Percentiles rank a stretch among this genome's conserved stretches.
Evolutionary conservation across 2,888 invertebrate species (phyloP).

Genomic region (Autographa pulchrina): DNA sequence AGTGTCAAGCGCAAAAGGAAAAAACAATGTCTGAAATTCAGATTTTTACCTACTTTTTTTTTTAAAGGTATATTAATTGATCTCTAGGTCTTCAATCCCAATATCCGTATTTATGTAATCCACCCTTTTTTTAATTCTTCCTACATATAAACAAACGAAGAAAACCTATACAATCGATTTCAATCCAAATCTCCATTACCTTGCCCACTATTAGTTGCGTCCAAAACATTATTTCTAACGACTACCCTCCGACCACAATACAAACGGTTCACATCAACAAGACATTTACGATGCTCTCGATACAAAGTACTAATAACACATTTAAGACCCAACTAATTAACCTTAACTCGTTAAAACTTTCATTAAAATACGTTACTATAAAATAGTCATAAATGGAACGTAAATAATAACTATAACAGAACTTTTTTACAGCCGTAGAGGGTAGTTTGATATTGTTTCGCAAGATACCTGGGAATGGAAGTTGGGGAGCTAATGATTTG

Average conservation of each 20-base stretch:
- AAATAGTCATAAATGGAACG: slow-evolving; percentile 78
- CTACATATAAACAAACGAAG: no score
- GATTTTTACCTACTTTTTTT: no score
- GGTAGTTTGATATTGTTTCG: slow-evolving; percentile 38
- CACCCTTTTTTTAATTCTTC: no score
- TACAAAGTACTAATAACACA: slow-evolving; percentile 68
- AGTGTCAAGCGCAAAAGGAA: no score
- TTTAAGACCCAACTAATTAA: slow-evolving; percentile 83
- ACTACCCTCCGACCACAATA: slow-evolving; percentile 19
- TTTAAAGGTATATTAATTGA: no score
- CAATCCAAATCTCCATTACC: background rate
- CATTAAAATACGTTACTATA: slow-evolving; percentile 64
- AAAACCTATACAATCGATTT: background rate
- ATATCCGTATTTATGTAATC: no score
- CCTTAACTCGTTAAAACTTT: slow-evolving; percentile 80
- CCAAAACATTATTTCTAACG: background rate
- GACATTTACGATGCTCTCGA: slow-evolving; percentile 53
- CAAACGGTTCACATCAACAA: slow-evolving; percentile 37
- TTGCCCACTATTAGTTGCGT: background rate
- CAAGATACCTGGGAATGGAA: slow-evolving; percentile 43
- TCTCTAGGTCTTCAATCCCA: no score
- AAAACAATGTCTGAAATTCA: no score
- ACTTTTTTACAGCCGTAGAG: slow-evolving; percentile 48
- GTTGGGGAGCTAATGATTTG: slow-evolving; percentile 51
- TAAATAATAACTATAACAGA: slow-evolving; percentile 56